Conservation (phyloP, 2,113 vertebrate species). For the Natator depressus region DNA sequence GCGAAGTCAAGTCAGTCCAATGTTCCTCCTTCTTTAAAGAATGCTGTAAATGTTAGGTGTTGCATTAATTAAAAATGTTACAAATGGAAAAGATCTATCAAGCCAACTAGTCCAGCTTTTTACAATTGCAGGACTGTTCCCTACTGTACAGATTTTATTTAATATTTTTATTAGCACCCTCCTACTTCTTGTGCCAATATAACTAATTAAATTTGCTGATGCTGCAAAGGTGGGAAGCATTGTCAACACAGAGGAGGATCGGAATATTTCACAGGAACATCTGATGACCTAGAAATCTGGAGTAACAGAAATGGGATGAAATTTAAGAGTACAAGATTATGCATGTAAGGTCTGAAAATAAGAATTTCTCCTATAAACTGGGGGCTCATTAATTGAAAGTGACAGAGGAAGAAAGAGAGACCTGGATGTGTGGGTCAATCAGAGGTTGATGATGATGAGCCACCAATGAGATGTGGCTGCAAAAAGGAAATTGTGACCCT, state of each 20-base stretch:
- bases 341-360: background rate
- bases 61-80: background rate
- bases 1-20: background rate
- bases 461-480: no score
- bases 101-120: background rate
- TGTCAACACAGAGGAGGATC: background rate
- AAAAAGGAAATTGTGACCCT: background rate
- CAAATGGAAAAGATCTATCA: background rate
- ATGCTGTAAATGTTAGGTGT: constrained; percentile 19
- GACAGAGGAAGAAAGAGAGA: background rate
- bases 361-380: background rate
- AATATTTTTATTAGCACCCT: background rate
- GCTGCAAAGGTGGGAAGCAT: background rate
- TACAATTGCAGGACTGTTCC: background rate
- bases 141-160: background rate
- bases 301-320: background rate
- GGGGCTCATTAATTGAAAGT: background rate
- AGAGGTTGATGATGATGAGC: background rate
- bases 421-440: background rate
- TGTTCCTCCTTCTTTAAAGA: constrained; percentile 12
- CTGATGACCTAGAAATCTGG: background rate
- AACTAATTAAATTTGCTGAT: background rate
- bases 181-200: no score
- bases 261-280: background rate
- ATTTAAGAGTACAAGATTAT: background rate